Evolutionary conservation across 2,888 invertebrate species (phyloP), one percentile per base, ranked within the genome.

Genomic region (Cephus pulcher): DNA sequence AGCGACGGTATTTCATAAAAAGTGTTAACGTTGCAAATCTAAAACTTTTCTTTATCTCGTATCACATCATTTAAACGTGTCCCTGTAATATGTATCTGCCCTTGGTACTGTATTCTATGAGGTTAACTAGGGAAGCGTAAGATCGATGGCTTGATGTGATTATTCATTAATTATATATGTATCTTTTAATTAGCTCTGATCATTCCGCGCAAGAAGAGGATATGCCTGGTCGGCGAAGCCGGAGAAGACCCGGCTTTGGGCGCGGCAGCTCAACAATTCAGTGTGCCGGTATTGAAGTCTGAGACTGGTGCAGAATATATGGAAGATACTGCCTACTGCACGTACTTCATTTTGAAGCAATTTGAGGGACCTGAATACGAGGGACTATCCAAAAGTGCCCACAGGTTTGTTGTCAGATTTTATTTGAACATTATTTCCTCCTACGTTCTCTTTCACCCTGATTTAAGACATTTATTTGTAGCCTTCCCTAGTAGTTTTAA

Each of bases 311-410:
- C 92, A 86, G 95, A 95, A 89, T 93, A 93, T 89, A 86, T 94
- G 80, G 92, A 93, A 80, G 94, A 95, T 88, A 92, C 92, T 74
- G 91, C 93, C 73, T 93, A 94, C 91, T 94, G 94, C 86, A 95
- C 95, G 75, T 93, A 95, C 86, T 96, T 96, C 92, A 94, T 97
- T 88, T 92, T 96, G 82, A 93, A 95, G 76, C 94, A 94, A 83
- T 97, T 97, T 91, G 95, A 95, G 82, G 95, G 95, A 76, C 94
- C 95, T 80, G 93, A 95, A 81, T 97, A 95, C 92, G 94, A 95
- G 87, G 93, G 93, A 82, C 94, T 97, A 81, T 94, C 94, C 90
- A 94, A 94, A 90, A 92, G 92, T 84, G 93, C 93, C 87, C 93
- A 94, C 88, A 94, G 94, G 95, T 95, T 32, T 23, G 71, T 71